Conservation (phyloP, 2,113 vertebrate species). For the Plestiodon gilberti region DNA sequence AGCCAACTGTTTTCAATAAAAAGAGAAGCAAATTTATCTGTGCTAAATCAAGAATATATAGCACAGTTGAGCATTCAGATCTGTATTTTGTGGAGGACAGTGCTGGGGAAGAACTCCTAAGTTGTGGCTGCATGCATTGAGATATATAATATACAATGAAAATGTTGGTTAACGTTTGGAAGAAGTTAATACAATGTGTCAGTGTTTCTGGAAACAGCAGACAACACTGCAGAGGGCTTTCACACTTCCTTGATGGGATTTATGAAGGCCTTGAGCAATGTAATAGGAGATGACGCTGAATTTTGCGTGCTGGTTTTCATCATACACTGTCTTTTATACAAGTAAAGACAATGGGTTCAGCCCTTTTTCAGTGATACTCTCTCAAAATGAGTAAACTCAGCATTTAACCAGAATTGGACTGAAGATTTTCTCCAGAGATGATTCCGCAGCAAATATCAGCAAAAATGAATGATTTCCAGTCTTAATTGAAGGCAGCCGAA, state of each 20-base stretch:
- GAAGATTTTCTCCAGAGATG: neutral
- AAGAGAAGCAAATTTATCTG: neutral
- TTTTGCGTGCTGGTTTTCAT: neutral
- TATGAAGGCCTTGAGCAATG: conserved; percentile 4
- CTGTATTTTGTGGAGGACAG: neutral
- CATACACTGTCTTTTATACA: neutral
- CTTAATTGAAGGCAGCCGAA: neutral
- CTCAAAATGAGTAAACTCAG: neutral
- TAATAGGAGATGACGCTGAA: neutral
- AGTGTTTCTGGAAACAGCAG: neutral
- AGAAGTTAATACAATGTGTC: neutral
- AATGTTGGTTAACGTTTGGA: neutral
- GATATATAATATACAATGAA: neutral
- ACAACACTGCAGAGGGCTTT: neutral
- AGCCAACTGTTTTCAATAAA: conserved; percentile 8
- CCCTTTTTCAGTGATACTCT: neutral
- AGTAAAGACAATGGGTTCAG: neutral
- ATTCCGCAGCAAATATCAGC: neutral
- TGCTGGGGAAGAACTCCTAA: neutral
- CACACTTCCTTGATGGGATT: conserved; percentile 8
- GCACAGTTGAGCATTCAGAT: neutral
- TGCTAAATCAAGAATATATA: neutral
- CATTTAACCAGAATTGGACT: neutral
- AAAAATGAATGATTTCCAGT: neutral
- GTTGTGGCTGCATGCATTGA: neutral